phyloP scores from a whole-genome alignment of 2,113 vertebrate species.

The Strix uralensis region DNA sequence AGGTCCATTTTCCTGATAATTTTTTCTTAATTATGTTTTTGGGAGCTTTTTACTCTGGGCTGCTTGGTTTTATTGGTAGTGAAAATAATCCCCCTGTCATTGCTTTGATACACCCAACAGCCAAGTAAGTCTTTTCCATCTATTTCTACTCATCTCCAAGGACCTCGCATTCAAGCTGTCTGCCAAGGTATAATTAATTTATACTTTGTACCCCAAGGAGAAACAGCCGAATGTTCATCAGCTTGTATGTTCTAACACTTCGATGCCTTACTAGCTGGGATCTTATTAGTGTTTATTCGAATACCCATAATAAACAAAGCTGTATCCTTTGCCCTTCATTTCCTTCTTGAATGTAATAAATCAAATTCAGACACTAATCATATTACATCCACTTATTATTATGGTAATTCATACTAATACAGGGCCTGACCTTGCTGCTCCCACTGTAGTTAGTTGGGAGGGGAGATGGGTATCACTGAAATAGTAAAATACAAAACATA shows the following conservation, averaged over 20 bases:
- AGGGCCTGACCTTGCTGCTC: slow-evolving; percentile 13
- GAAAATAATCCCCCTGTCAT: neutral
- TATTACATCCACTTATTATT: neutral
- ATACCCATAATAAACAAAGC: neutral
- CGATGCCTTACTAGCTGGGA: neutral
- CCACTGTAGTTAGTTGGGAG: neutral
- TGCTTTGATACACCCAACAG: slow-evolving; percentile 1
- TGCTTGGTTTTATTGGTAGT: neutral
- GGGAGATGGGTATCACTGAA: neutral
- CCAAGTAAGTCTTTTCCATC: slow-evolving; percentile 20
- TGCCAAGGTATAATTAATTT: slow-evolving; percentile 64
- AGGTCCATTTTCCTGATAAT: neutral
- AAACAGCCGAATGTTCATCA: neutral
- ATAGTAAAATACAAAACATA: neutral
- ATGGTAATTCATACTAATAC: neutral
- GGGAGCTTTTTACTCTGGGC: neutral
- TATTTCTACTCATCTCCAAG: slow-evolving; percentile 13
- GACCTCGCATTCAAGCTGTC: neutral
- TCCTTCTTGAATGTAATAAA: slow-evolving; percentile 10
- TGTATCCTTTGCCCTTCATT: slow-evolving; percentile 15
- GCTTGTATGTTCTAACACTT: neutral
- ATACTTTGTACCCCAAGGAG: slow-evolving; percentile 11
- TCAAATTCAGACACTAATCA: neutral
- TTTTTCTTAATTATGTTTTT: slow-evolving; percentile 17
- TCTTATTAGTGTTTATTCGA: slow-evolving; percentile 37